Percentiles rank a stretch among this genome's conserved stretches.
phyloP scores from a whole-genome alignment of 2,888 invertebrate species.

The Ectobius pallidus region DNA sequence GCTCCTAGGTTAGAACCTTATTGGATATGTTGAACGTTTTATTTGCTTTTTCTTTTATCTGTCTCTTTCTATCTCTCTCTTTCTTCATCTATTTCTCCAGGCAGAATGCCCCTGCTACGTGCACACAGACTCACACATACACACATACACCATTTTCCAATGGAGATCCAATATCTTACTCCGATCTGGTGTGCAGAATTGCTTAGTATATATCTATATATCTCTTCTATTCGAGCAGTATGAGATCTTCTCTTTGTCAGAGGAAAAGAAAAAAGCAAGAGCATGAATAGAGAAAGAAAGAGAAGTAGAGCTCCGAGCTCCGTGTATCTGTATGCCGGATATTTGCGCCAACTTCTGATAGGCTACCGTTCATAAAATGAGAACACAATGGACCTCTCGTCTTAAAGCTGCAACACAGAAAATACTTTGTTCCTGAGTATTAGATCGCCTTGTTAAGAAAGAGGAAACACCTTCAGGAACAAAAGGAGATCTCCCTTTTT shows the following conservation, averaged over 20 bases:
- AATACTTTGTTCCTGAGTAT: neutral
- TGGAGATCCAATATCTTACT: conserved; percentile 27
- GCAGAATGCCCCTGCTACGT: neutral
- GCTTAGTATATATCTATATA: neutral
- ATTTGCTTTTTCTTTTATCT: conserved; percentile 36
- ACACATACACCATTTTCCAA: conserved; percentile 33
- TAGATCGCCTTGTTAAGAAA: neutral
- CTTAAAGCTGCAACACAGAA: neutral
- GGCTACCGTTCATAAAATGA: conserved; percentile 4
- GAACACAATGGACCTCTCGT: conserved; percentile 17
- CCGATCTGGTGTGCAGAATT: conserved; percentile 9
- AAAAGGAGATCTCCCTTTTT: neutral
- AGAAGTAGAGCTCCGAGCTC: too few relatives aligned
- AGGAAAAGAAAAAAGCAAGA: neutral
- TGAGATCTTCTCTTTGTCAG: neutral
- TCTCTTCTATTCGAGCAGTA: neutral
- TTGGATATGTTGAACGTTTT: conserved; percentile 43
- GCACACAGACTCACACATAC: neutral
- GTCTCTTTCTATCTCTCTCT: neutral
- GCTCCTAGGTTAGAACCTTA: conserved; percentile 41
- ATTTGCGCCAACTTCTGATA: conserved; percentile 2
- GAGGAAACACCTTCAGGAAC: neutral
- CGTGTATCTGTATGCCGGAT: conserved; percentile 6
- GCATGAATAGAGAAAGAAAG: neutral
- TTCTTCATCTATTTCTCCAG: neutral